Conservation (phyloP, 2,888 invertebrate species). For the Penaeus monodon region DNA sequence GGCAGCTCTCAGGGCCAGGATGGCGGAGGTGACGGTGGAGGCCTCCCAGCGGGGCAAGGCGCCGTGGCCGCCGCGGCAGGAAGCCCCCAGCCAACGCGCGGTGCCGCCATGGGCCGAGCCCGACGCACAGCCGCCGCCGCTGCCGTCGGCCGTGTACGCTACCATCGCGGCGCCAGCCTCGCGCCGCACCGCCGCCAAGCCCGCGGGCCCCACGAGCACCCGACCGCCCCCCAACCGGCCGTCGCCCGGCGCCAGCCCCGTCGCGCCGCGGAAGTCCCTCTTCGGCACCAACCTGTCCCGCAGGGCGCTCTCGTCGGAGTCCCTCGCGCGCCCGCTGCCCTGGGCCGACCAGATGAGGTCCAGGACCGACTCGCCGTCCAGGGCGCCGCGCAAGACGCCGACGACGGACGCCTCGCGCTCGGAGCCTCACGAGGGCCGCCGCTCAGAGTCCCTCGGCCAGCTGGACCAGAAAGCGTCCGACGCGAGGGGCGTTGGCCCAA, state of each 20-base stretch:
- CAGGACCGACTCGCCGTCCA: constrained; percentile 1
- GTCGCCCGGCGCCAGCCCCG: constrained; percentile 48
- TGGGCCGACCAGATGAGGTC: constrained; percentile 31
- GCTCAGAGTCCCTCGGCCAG: no score
- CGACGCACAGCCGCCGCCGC: constrained; percentile 59
- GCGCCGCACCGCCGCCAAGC: constrained; percentile 7
- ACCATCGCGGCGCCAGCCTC: not conserved
- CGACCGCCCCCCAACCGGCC: constrained; percentile 53
- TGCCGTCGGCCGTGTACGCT: constrained; percentile 34
- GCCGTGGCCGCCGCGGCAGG: constrained; percentile 30
- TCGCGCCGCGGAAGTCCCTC: constrained; percentile 32
- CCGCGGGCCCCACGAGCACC: constrained; percentile 18
- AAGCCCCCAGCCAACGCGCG: not conserved
- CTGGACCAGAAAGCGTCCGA: no score
- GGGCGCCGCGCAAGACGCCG: not conserved
- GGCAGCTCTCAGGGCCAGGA: not conserved
- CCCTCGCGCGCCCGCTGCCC: constrained; percentile 7
- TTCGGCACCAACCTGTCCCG: constrained; percentile 22
- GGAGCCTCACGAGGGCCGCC: not conserved
- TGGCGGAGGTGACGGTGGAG: constrained; percentile 16
- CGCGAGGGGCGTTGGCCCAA: no score
- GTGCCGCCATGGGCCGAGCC: constrained; percentile 62
- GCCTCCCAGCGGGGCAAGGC: not conserved
- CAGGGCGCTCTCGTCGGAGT: constrained; percentile 40
- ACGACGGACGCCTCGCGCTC: not conserved